Conservation (phyloP, 2,888 invertebrate genomes). For the Tenthredo livida region DNA sequence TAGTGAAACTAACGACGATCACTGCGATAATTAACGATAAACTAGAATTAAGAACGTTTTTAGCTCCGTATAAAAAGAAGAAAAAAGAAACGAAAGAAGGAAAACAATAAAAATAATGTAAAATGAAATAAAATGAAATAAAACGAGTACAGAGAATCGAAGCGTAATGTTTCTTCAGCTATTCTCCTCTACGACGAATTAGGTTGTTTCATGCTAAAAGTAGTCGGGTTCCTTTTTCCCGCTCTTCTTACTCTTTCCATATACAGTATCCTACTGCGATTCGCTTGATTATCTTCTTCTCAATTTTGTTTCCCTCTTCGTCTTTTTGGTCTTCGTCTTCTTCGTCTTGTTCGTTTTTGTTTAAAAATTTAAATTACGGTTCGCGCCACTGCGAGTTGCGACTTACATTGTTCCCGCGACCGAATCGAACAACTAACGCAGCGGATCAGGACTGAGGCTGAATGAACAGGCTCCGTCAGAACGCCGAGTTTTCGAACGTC, state of each 20-base stretch:
- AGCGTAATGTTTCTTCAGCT: neutral
- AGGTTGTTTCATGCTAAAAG: constrained; percentile 7
- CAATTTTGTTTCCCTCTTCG: neutral
- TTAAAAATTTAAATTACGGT: constrained; percentile 16
- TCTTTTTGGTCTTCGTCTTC: neutral
- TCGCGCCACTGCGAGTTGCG: neutral
- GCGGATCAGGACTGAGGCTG: constrained; percentile 1
- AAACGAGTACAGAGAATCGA: neutral
- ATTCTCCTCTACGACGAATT: neutral
- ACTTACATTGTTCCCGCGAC: constrained; percentile 8
- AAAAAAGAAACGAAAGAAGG: too few species aligned
- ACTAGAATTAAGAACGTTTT: neutral
- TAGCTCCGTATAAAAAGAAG: neutral
- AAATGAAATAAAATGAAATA: neutral
- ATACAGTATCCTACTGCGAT: neutral
- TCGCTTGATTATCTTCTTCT: constrained; percentile 2
- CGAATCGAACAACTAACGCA: constrained; percentile 30
- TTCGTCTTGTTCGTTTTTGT: neutral
- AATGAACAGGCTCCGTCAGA: neutral
- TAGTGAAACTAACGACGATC: neutral
- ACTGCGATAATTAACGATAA: neutral
- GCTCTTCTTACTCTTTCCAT: neutral
- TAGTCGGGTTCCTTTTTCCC: neutral
- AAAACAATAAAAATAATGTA: neutral
- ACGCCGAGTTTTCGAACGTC: constrained; percentile 52